Base-by-base conservation (phyloP, 1,140 invertebrate species). In the Caerostris extrusa region DNA sequence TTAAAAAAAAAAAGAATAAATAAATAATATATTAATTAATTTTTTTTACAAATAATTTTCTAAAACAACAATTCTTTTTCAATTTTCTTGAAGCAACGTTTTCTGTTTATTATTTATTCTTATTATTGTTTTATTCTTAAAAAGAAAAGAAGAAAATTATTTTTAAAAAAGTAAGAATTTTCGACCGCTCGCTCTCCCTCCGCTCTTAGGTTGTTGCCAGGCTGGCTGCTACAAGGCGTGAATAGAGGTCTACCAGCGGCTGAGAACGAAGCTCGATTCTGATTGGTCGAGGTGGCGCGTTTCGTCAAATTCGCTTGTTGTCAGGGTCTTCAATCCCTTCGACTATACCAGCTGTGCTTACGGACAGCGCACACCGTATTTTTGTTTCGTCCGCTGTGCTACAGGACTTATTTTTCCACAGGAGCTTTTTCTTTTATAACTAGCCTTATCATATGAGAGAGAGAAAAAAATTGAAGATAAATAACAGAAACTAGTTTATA, bases 261-360 rank as follows among this genome's bases (percentile, higher is more conserved):
- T 87, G 57, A 93, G 53, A 87, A 69, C 57, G 64, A 56, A 93
- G 92, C 92, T 93, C 64, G 77, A 50, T 10, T 12, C 77, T 92
- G 81, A 92, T 92, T 92, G 92, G 92, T 89, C 67, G 69, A 5
- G 53, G 55, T 10, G 58, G n/a, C 8, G 8, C 71, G 53, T 83
- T 82, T 83, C 82, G 60, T 86, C 64, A 89, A 93, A 86, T 57
- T 64, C 61, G 67, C 92, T 93, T 93, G 92, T 93, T 93, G 92
- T 93, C 92, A 93, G 85, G 92, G 92, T 89, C 50, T 87, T 87
- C 64, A 55, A 56, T 81, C 92, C 81, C 67, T 93, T 87, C 77
- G 61, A 61, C 19, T 61, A 83, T 93, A 77, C 92, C 92, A 93
- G 92, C 92, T 93, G 92, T 83, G 71, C 77, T 17, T 91, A 81